phyloP scores from a whole-genome alignment of 2,113 vertebrate species.

The Limanda limanda region DNA sequence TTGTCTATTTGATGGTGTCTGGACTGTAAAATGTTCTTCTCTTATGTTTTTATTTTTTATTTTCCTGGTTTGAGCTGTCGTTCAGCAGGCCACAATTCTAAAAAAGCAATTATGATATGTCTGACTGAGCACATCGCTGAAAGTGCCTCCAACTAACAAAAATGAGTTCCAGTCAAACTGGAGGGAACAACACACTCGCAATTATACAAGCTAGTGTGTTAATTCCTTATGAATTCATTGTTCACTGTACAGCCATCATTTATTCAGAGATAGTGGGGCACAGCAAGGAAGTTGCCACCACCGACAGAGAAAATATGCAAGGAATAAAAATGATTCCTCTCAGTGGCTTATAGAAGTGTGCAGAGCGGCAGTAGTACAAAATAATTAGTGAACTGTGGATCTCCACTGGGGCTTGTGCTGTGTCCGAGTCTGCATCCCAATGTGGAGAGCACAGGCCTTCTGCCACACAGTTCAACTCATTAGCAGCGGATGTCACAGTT shows the following conservation, averaged over 20 bases:
- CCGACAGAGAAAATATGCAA: conserved; percentile 13
- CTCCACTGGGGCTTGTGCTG: conserved; percentile 4
- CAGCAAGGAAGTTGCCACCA: background rate
- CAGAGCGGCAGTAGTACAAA: background rate
- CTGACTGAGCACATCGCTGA: conserved; percentile 46
- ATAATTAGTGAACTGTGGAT: conserved; percentile 14
- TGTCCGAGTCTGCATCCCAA: conserved; percentile 7
- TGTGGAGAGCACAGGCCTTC: background rate
- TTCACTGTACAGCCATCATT: conserved; percentile 25
- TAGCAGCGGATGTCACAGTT: conserved; percentile 17
- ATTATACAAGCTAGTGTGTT: conserved; percentile 10
- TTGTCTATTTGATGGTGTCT: background rate
- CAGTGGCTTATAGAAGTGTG: background rate
- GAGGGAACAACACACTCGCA: conserved; percentile 22
- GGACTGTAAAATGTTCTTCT: background rate
- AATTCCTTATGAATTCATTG: conserved; percentile 13
- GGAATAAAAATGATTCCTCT: conserved; percentile 19
- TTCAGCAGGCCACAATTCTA: conserved; percentile 46
- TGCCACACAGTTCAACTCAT: conserved; percentile 25
- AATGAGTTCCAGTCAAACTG: conserved; percentile 24
- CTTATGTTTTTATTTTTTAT: conserved; percentile 4
- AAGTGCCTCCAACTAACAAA: conserved; percentile 2
- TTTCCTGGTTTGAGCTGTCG: conserved; percentile 28
- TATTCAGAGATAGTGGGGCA: conserved; percentile 2
- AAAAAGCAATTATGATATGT: conserved; percentile 59